Evolutionary conservation across 2,113 vertebrate genomes (phyloP), one percentile per base, ranked within the genome.

Genomic region (Lota lota): DNA sequence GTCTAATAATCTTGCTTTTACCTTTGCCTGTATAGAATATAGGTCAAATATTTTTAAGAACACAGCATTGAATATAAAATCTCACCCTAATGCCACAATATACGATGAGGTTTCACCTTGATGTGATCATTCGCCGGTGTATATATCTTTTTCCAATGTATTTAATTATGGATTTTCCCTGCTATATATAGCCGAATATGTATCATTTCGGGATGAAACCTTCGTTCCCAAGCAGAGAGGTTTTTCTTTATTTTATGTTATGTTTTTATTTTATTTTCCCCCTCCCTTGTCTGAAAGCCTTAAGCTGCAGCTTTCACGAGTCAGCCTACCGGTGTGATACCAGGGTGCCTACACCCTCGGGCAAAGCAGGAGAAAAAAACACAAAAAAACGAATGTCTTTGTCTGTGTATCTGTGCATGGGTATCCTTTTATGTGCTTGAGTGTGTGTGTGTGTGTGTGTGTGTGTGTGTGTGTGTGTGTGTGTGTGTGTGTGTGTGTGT

Each of bases 301-400:
- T 79, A 83, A 88, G 83, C 88, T 85, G 85, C 67, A 85, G 86
- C 88, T 90, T 90, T 89, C 53, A 87, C 82, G 88, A 88, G 83
- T 83, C 86, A 90, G 89, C 88, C 84, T 87, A 84, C 83, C 77
- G 71, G 80, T 88, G 87, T 90, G 88, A 92, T 90, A 88, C 88
- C 80, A 83, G 84, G 79, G 82, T 88, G 84, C 82, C 86, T 90
- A 84, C 84, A 90, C 88, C 91, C 89, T 79, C 80, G 74, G 90
- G 92, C 89, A 78, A 92, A 83, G 87, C 86, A 90, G 84, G 79
- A 70, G 36, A 40, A 40, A 1, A 40, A 5, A 40, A 40, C 5
- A 40, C 1, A 40, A 63, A 71, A 54, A 4, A 16, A 6, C 53
- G 85, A 86, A 91, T 70, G 67, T 81, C 75, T 78, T 15, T 66